These are phyloP conservation scores for Scaptomyza tumidula DNA, from an alignment of 2,888 invertebrate species.

Conservation along the genomic window DNA sequence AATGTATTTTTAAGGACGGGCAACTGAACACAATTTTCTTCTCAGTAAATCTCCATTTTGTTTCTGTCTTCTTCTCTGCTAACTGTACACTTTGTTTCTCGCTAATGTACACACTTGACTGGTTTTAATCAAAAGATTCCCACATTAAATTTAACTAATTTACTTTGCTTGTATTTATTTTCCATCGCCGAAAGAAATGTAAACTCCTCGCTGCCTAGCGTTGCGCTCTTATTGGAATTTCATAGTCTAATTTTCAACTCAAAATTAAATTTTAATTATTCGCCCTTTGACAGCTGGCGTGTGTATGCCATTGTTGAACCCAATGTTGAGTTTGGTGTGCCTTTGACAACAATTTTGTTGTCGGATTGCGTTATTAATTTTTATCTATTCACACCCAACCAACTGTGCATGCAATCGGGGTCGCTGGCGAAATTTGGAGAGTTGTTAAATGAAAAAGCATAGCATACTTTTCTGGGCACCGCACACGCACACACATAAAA, in stretches of 20 bases:
- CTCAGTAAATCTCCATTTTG: not conserved
- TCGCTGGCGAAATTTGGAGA: constrained; percentile 12
- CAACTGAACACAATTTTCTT: constrained; percentile 19
- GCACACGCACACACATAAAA: constrained; percentile 26
- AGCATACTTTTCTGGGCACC: constrained; percentile 38
- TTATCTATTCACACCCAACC: constrained; percentile 54
- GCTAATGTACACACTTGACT: constrained; percentile 51
- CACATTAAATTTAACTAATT: constrained; percentile 66
- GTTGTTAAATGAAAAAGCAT: constrained; percentile 24
- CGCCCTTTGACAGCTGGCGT: constrained; percentile 30
- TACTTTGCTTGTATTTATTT: constrained; percentile 53
- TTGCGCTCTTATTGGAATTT: constrained; percentile 59
- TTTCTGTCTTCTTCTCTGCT: too few species aligned
- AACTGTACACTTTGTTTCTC: not conserved
- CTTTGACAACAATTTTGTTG: constrained; percentile 54
- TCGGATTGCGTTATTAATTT: constrained; percentile 59
- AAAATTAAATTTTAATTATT: constrained; percentile 76
- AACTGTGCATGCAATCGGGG: constrained; percentile 32
- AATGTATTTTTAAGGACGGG: constrained; percentile 55
- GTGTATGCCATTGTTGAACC: constrained; percentile 30
- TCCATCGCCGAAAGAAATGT: constrained; percentile 18
- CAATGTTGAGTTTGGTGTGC: constrained; percentile 25
- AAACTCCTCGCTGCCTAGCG: not conserved
- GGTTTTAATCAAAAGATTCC: constrained; percentile 74
- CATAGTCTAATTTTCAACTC: constrained; percentile 66